phyloP scores from a whole-genome alignment of 2,113 vertebrate species.

The Orientallactaga bullata region DNA sequence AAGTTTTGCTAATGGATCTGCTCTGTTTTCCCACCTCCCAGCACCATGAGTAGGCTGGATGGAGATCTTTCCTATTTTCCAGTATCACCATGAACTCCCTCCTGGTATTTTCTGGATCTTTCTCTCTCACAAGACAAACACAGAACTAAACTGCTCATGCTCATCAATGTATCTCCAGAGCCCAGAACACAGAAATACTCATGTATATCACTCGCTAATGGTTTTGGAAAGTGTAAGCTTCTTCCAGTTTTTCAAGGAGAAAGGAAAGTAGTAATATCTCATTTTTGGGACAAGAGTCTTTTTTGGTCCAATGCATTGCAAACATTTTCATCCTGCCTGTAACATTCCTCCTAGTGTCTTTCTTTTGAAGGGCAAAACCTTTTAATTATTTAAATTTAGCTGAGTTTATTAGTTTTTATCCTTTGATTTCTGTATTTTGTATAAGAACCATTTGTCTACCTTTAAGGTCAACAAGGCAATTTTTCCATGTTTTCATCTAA shows the following conservation, averaged over 20 bases:
- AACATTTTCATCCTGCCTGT: not conserved
- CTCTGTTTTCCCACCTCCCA: too few species aligned
- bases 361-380: too few species aligned
- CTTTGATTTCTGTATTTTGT: too few species aligned
- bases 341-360: too few species aligned
- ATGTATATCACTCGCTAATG: not conserved
- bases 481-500: too few species aligned
- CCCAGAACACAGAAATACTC: not conserved
- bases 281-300: not conserved
- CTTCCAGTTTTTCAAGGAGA: not conserved
- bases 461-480: too few species aligned
- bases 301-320: too few species aligned
- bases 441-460: too few species aligned
- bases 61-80: not conserved
- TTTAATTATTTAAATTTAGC: too few species aligned
- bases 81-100: too few species aligned
- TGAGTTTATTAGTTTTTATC: too few species aligned
- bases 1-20: not conserved
- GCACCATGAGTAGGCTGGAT: not conserved
- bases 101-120: not conserved
- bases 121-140: not conserved
- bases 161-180: not conserved
- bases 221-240: not conserved
- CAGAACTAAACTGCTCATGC: not conserved
- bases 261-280: not conserved